These are phyloP conservation scores for Drosophila gunungcola DNA, from an alignment of 1,140 invertebrate genomes.

Conservation along the genomic window DNA sequence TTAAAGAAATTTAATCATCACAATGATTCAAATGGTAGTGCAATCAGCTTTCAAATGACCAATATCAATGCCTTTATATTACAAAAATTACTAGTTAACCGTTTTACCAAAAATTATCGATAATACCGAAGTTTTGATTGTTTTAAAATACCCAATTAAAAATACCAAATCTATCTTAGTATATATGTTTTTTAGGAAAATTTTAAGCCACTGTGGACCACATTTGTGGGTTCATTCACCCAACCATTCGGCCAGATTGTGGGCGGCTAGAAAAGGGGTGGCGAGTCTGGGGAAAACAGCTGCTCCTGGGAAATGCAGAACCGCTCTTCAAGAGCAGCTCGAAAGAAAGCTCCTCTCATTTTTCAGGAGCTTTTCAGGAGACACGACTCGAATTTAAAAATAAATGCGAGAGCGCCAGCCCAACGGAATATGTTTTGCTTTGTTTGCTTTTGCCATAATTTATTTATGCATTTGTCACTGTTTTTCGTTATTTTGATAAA, in stretches of 20 bases:
- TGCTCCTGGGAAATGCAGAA: constrained; percentile 61
- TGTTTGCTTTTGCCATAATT: constrained; percentile 57
- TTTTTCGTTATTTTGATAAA: constrained; percentile 71
- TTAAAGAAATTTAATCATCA: neutral
- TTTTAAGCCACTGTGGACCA: constrained; percentile 8
- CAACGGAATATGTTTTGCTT: constrained; percentile 48
- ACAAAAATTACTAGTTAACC: no score
- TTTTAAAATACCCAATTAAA: no score
- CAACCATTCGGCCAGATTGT: constrained; percentile 52
- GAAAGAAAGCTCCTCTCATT: constrained; percentile 50
- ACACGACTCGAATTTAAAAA: constrained; percentile 25
- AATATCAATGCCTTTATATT: no score
- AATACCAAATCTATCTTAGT: no score
- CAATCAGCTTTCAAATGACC: neutral
- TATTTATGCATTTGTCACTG: constrained; percentile 78
- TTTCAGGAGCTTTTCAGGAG: constrained; percentile 51
- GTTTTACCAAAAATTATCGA: no score
- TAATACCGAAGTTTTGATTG: no score
- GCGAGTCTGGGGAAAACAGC: constrained; percentile 51
- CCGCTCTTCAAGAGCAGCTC: constrained; percentile 52
- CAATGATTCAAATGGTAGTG: neutral
- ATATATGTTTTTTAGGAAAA: neutral
- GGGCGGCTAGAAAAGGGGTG: neutral
- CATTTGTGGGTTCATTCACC: constrained; percentile 69
- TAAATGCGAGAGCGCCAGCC: constrained; percentile 13